Evolutionary conservation across 2,797 vertebrate genomes (phyloP), one percentile per base, ranked within the genome.

Genomic region (Merluccius polli): DNA sequence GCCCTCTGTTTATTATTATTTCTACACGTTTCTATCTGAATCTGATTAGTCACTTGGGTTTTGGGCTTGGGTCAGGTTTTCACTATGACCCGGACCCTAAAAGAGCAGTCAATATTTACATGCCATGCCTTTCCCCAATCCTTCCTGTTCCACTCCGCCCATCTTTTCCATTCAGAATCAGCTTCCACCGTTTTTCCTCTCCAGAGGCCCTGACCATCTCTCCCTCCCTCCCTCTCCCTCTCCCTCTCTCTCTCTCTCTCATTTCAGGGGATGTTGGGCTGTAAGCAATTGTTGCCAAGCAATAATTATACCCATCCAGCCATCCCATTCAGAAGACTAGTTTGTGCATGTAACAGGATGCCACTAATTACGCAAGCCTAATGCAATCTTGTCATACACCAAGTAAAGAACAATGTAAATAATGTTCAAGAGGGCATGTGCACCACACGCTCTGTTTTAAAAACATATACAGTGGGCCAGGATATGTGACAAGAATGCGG

Each of bases 71-170:
- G 90, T 91, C 91, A 91, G 83, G 77, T 78, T 80, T 59, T 82
- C 79, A 79, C 59, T 70, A 73, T 73, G 78, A 65, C 59, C 59
- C 65, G 67, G 80, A 73, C 81, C 80, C 78, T 83, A 77, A 73
- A 52, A 81, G 77, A 80, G 81, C 73, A 16, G 77, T 76, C 79
- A 75, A 44, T 71, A 71, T 92, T 92, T 88, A 87, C 79, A 83
- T 35, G 69, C 81, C 77, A 69, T 30, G 85, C 83, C 82, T 84
- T 88, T 84, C 84, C 88, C 83, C 79, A 80, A 80, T 83, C 84
- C 85, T 93, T 93, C 92, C 91, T 90, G 90, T 93, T 93, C 84
- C 87, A 88, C 80, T 82, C 81, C 81, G 36, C 83, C 81, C 85
- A 24, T 89, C 89, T 91, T 92, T 92, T 92, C 91, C 91, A 91